Conservation (phyloP, 2,797 vertebrate species). For the Brotula barbata region DNA sequence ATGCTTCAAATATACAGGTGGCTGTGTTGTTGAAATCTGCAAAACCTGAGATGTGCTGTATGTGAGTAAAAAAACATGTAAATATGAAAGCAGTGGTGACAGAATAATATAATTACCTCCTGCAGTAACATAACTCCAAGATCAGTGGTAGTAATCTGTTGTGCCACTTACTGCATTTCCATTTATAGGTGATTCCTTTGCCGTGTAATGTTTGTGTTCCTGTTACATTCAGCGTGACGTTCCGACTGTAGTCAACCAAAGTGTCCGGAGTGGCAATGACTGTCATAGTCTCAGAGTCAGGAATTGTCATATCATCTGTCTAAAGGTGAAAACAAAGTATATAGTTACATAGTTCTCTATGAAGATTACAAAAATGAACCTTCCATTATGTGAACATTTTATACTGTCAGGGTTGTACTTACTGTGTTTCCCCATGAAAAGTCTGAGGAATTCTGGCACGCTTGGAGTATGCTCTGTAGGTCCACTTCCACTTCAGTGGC, state of each 20-base stretch:
- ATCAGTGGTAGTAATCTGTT: not conserved
- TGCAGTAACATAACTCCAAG: not conserved
- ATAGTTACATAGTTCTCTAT: not conserved
- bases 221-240: slow-evolving; percentile 55
- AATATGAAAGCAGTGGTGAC: too few species aligned
- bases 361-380: too few species aligned
- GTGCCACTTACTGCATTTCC: slow-evolving; percentile 77
- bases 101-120: too few species aligned
- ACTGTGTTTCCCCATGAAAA: slow-evolving; percentile 43
- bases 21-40: too few species aligned
- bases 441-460: slow-evolving; percentile 71
- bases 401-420: slow-evolving; percentile 26
- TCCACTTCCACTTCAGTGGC: slow-evolving; percentile 79
- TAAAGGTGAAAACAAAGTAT: slow-evolving; percentile 37
- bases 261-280: slow-evolving; percentile 64
- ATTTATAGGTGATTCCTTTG: slow-evolving; percentile 61
- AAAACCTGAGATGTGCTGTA: too few species aligned
- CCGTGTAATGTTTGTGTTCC: slow-evolving; percentile 47
- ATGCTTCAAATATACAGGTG: too few species aligned
- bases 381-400: not conserved
- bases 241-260: slow-evolving; percentile 55
- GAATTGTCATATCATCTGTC: slow-evolving; percentile 43
- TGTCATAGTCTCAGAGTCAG: slow-evolving; percentile 33
- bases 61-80: too few species aligned
- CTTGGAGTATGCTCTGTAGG: slow-evolving; percentile 76